Conservation (phyloP, 2,113 vertebrate genomes). For the Mesitornis unicolor region DNA sequence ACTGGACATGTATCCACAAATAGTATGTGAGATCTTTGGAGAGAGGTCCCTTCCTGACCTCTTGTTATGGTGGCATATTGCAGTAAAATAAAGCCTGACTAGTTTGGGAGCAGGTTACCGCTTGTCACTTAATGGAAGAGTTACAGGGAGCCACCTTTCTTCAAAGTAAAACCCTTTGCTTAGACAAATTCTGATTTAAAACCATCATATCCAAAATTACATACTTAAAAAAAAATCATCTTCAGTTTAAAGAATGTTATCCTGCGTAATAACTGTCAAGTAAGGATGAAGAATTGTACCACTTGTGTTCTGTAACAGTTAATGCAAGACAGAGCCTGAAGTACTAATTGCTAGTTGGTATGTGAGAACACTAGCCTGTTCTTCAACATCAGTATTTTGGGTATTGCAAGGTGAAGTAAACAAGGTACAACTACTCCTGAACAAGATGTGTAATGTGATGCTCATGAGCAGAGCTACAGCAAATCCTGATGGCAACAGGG, state of each 20-base stretch:
- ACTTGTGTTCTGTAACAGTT: not conserved
- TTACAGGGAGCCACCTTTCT: fast-evolving
- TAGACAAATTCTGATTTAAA: not conserved
- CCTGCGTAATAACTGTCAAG: not conserved
- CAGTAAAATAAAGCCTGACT: not conserved
- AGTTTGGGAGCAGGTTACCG: not conserved
- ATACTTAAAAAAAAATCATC: not conserved
- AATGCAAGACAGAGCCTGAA: not conserved
- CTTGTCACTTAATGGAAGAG: not conserved
- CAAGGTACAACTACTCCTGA: not conserved
- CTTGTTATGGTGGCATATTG: not conserved
- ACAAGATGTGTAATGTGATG: not conserved
- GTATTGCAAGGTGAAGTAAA: not conserved
- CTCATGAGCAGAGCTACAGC: not conserved
- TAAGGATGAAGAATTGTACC: not conserved
- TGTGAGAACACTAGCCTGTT: not conserved
- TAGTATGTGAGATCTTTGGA: not conserved
- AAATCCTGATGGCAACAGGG: not conserved
- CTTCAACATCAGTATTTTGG: not conserved
- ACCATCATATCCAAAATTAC: not conserved
- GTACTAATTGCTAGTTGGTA: not conserved
- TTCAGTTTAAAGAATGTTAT: not conserved
- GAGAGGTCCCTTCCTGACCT: not conserved
- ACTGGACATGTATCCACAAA: not conserved
- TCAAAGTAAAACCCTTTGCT: not conserved